These are phyloP conservation scores for Netta rufina DNA, from an alignment of 2,797 vertebrate species.

Conservation along the genomic window DNA sequence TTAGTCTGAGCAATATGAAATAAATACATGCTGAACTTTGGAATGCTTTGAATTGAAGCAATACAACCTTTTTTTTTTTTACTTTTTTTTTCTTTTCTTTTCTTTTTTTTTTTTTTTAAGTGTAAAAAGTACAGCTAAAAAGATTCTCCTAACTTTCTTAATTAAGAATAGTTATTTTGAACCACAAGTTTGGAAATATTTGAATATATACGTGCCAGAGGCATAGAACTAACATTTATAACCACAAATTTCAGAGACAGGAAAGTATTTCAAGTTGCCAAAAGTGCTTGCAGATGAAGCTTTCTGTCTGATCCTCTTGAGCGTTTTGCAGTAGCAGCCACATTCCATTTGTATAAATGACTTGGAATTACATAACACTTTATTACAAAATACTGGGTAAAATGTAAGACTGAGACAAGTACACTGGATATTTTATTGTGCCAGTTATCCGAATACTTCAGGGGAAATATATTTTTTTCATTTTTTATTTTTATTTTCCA, in stretches of 20 bases:
- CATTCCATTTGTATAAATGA: constrained; percentile 55
- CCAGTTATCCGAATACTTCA: background rate
- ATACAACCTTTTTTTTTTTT: too few relatives aligned
- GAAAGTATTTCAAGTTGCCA: constrained; percentile 73
- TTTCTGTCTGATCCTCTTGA: constrained; percentile 61
- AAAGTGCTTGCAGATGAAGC: constrained; percentile 38
- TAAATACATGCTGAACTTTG: background rate
- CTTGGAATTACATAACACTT: constrained; percentile 67
- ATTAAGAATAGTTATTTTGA: background rate
- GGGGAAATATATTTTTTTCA: background rate
- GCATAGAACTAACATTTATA: background rate
- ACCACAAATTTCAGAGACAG: constrained; percentile 70
- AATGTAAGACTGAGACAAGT: constrained; percentile 27
- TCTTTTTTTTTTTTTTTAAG: too few relatives aligned
- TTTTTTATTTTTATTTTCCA: background rate
- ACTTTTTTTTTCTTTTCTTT: too few relatives aligned
- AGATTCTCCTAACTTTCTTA: background rate
- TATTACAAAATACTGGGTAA: constrained; percentile 27
- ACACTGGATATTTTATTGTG: constrained; percentile 14
- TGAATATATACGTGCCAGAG: background rate
- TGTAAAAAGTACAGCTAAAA: background rate
- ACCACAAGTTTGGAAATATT: background rate
- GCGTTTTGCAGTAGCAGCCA: constrained; percentile 73
- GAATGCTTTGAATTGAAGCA: background rate
- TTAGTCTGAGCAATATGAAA: background rate